Base-by-base conservation (phyloP, 2,888 invertebrate species). In the Lagria hirta region DNA sequence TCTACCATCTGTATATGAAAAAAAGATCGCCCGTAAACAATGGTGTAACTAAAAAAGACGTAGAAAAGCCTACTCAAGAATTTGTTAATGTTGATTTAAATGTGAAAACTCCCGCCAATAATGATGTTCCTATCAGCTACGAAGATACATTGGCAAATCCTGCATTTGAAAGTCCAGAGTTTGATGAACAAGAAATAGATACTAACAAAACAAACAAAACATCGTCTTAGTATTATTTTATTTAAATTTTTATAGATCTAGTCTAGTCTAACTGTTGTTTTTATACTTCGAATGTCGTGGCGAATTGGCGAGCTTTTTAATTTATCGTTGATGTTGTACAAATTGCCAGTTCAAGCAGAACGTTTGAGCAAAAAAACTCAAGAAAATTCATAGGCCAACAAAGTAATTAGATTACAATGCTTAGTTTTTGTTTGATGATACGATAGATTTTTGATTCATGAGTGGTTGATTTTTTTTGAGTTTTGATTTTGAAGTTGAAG, bases 1-100 rank as follows among this genome's bases (percentile, higher is more conserved):
- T 86, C 65, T 86, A 87, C 65, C 73, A 76, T 41, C 74, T 79
- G 40, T 86, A 81, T 62, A 73, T 86, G 56, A 76, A 76, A 18
- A 78, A 79, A 51, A 70, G 77, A 27, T 75, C 77, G 0, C 67
- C 70, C 2, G 75, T 75, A 45, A 76, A 76, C 8, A 77, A 75
- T 58, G 80, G 80, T 57, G 75, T 79, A 55, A 78, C 76, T 38
- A 80, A 78, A 61, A 79, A 80, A 57, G 77, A 77, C 52, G 71
- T 73, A 2, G 65, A 72, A 41, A 49, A 52, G 10, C 52, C 53
- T 10, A 56, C 58, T 14, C 41, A 52, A 3, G 50, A 47, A 18
- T 50, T 57, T 26, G 49, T 46, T 18, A 57, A 61, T 27, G 48
- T 57, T 4, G 55, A 64, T 36, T 46, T 60, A 41, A 51, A 54